Evolutionary conservation across 2,797 vertebrate genomes (phyloP).

Genomic region (Pagetopsis macropterus): DNA sequence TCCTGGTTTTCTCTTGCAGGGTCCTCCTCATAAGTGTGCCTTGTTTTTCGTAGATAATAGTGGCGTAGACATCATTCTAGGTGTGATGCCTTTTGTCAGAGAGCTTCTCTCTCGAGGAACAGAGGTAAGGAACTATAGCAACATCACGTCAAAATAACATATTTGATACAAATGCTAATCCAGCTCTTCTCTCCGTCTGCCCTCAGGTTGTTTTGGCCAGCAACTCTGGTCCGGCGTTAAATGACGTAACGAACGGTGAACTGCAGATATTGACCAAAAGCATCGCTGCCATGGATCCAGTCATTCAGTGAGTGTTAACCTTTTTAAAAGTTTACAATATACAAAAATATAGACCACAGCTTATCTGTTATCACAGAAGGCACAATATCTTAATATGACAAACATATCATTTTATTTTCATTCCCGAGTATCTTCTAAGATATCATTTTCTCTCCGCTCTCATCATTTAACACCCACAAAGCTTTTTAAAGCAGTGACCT

Average conservation of each 20-base stretch:
- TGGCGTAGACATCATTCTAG: slow-evolving; percentile 99
- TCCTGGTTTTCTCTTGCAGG: slow-evolving; percentile 93
- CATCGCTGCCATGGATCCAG: slow-evolving; percentile 92
- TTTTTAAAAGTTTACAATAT: not conserved
- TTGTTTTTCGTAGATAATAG: slow-evolving; percentile 99
- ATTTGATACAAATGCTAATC: not conserved
- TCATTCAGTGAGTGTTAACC: slow-evolving; percentile 84
- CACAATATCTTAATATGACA: not conserved
- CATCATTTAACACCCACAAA: not conserved
- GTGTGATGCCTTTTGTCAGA: slow-evolving; percentile 98
- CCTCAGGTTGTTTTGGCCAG: slow-evolving; percentile 94
- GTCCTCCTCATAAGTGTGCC: slow-evolving; percentile 99
- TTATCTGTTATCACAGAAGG: not conserved
- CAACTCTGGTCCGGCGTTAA: slow-evolving; percentile 95
- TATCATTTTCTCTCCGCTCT: not conserved
- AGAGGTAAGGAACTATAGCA: slow-evolving; percentile 85
- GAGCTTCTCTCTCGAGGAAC: slow-evolving; percentile 97
- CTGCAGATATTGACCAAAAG: slow-evolving; percentile 91
- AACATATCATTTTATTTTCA: not conserved
- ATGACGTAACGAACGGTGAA: slow-evolving; percentile 96
- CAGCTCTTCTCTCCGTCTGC: not conserved
- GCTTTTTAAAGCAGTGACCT: not conserved
- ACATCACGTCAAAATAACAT: rapidly evolving
- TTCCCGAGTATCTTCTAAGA: not conserved
- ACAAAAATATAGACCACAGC: not conserved